Base-by-base conservation (phyloP, 1,140 invertebrate species). In the Cydia fagiglandana region DNA sequence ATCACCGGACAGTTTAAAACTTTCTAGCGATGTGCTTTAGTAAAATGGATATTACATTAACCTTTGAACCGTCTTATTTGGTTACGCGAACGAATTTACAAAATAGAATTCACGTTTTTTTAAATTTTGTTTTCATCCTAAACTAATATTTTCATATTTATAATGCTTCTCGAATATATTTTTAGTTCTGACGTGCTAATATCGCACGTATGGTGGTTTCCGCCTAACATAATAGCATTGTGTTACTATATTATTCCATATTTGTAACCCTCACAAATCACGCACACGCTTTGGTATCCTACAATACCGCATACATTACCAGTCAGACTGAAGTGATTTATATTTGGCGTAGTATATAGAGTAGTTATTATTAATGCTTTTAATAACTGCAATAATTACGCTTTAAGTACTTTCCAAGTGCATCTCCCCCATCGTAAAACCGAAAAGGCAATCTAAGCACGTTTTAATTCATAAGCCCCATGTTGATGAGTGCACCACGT, bases 401-500 rank as follows among this genome's bases (percentile, higher is more conserved):
- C n/a, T 17, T 56, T 56, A 56, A 15, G 47, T 15, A 56, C 79
- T 74, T 80, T 76, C 76, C 76, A 68, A 77, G 81, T 80, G 64
- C 68, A 82, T 81, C 77, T 87, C 53, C 73, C 80, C 77, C 79
- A 17, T 17, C 53, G 15, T 56, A 56, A 68, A 68, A 70, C n/a
- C n/a, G 66, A 17, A 76, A 79, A 79, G 80, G 83, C 78, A 90
- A 89, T 86, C 88, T 84, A 86, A 86, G 86, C 90, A 91, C 88
- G 90, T 91, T 90, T 90, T 89, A 91, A 90, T 91, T 89, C 86
- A 82, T 83, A 90, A 90, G 88, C 89, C 86, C 84, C 83, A 81
- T 83, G 85, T 85, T 88, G 87, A 91, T 91, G 88, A 91, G 78
- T 89, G 86, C 86, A 85, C 83, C 83, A 83, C 90, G 90, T 90